phyloP scores from a whole-genome alignment of 2,113 vertebrate species.

The Peromyscus maniculatus region DNA sequence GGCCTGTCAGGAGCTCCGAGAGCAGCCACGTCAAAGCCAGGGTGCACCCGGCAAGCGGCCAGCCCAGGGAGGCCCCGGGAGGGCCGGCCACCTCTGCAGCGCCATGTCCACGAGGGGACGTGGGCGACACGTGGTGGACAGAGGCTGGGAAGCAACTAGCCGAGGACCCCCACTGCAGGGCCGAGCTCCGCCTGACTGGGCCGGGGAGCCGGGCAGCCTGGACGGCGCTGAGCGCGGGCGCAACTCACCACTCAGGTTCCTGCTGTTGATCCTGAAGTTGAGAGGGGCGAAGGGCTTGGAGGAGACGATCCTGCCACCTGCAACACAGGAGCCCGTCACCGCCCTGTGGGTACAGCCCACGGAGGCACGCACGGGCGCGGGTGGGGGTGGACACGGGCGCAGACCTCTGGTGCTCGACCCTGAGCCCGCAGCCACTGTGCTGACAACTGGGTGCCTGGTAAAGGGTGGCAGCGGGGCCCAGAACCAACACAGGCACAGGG shows the following conservation, averaged over 20 bases:
- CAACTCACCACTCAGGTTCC: conserved; percentile 98
- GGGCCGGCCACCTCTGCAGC: neutral
- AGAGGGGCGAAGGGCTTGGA: conserved; percentile 99
- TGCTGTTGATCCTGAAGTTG: conserved; percentile 99
- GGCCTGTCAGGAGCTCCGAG: neutral
- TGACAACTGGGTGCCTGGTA: neutral
- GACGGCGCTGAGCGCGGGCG: no score
- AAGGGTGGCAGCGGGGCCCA: no score
- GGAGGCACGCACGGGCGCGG: neutral
- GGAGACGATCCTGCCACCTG: conserved; percentile 99
- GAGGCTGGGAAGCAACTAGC: neutral
- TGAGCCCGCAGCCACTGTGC: neutral
- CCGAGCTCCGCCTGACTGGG: neutral
- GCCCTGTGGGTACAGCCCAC: fast-evolving
- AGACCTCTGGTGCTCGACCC: neutral
- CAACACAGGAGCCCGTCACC: conserved; percentile 64
- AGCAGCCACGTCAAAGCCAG: no score
- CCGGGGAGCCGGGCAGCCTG: neutral
- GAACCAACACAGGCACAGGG: neutral
- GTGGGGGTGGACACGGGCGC: neutral
- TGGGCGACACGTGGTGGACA: neutral
- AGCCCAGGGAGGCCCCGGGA: neutral
- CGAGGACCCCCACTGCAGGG: neutral
- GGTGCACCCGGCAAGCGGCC: neutral
- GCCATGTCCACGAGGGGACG: no score